Percentiles rank a stretch among this genome's conserved stretches.
Evolutionary conservation across 1,140 invertebrate species (phyloP).

Genomic region (Pseudomyrmex dendroicus): DNA sequence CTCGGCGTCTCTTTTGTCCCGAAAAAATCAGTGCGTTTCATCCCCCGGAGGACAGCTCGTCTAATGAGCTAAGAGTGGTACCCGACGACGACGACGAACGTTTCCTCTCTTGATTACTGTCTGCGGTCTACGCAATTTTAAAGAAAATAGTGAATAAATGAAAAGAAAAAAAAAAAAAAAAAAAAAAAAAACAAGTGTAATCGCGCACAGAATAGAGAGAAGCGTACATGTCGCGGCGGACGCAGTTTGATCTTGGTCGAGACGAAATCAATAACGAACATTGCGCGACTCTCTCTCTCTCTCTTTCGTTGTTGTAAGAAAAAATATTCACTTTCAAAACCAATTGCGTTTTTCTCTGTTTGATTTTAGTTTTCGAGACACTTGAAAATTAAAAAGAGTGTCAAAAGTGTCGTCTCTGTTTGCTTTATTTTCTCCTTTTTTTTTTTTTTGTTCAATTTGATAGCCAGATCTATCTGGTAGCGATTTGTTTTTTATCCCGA

Average conservation of each 20-base stretch:
- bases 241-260: not conserved
- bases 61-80: slow-evolving; percentile 33
- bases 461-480: too few species aligned
- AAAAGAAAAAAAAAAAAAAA: not conserved
- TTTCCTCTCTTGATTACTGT: slow-evolving; percentile 37
- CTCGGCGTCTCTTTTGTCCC: slow-evolving; percentile 34
- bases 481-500: too few species aligned
- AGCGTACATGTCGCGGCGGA: not conserved
- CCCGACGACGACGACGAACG: not conserved
- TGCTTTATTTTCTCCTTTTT: too few species aligned
- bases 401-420: too few species aligned
- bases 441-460: too few species aligned
- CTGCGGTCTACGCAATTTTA: slow-evolving; percentile 25
- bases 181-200: not conserved
- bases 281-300: not conserved
- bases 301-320: not conserved
- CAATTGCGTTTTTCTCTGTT: too few species aligned
- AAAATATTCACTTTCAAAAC: not conserved
- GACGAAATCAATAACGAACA: not conserved
- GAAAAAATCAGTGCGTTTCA: slow-evolving; percentile 51
- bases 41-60: slow-evolving; percentile 23
- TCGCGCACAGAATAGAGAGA: not conserved
- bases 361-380: too few species aligned
- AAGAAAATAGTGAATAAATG: not conserved
- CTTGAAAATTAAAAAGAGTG: too few species aligned